Base-by-base conservation (phyloP, 2,113 vertebrate genomes). In the Lepisosteus oculatus region DNA sequence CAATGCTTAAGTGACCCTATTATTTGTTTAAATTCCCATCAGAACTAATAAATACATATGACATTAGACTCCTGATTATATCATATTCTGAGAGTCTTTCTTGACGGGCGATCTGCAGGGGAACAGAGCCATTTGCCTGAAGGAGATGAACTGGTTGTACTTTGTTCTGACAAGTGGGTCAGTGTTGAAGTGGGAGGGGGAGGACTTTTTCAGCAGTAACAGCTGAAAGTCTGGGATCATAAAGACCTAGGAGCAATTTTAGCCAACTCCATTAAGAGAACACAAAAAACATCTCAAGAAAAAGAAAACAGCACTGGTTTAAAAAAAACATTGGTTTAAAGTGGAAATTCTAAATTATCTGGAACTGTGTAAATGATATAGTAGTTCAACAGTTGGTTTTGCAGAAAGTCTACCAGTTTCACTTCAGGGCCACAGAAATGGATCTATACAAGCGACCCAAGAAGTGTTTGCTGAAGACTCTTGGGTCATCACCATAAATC, bases 161-260 rank as follows among this genome's bases (percentile, higher is more conserved):
- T 47, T 51, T 3, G 41, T 7, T 47, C 69, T 47, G 17, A 59
- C 69, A 71, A 62, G 70, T 65, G 14, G 70, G 63, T 47, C 44
- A 65, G 2, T 29, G 17, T 6, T 11, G 9, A 29, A 43, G 67
- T 13, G 45, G 47, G 65, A 8, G 3, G 11, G 11, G 4, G 55
- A 55, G 8, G 13, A 3, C 43, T 17, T 68, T 9, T 41, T n/a
- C 29, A 67, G 29, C 66, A 54, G 47, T 9, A 54, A 7, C 11
- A n/a, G 41, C 12, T 6, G 42, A 12, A 69, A 2, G 67, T 29
- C 5, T 42, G 8, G 54, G 29, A 14, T 3, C 56, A 9, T 12
- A 8, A 68, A 7, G 17, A 68, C n/a, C 51, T 54, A 6, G 54
- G 29, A 47, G 51, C 51, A 55, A 42, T 47, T 9, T 47, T 47